Percentiles rank a stretch among this genome's conserved stretches.
These are phyloP conservation scores for Valencia hispanica DNA, from an alignment of 2,797 vertebrate genomes.

Conservation along the genomic window DNA sequence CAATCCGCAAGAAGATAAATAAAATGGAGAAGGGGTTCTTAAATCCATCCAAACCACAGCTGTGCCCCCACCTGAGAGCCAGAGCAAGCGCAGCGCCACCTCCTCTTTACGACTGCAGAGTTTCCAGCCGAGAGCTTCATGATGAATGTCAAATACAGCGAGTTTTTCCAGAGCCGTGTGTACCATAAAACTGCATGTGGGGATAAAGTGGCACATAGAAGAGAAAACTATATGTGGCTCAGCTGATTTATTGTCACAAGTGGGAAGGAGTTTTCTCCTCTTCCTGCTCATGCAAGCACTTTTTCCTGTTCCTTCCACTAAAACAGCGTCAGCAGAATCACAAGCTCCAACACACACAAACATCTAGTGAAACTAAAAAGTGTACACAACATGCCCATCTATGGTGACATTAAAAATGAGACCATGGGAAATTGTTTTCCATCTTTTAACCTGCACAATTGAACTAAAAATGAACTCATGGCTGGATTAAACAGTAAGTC, in stretches of 20 bases:
- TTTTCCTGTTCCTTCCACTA: background rate
- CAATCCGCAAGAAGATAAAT: conserved; percentile 17
- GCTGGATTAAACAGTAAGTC: too few relatives aligned
- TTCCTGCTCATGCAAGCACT: conserved; percentile 3
- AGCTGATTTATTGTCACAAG: background rate
- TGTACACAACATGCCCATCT: too few relatives aligned
- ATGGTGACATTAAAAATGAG: too few relatives aligned
- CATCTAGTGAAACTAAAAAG: background rate
- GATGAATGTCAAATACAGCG: background rate
- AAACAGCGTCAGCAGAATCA: conserved; percentile 2
- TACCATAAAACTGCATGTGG: background rate
- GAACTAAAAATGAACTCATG: too few relatives aligned
- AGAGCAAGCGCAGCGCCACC: background rate
- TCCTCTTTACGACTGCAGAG: background rate
- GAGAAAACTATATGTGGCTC: conserved; percentile 1
- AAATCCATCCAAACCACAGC: conserved; percentile 35
- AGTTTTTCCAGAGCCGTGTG: background rate
- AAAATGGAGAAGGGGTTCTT: background rate
- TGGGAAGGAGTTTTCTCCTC: conserved; percentile 15
- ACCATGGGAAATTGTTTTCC: too few relatives aligned
- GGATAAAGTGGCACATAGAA: background rate
- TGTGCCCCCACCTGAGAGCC: conserved; percentile 30
- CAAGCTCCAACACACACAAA: background rate
- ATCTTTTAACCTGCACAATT: too few relatives aligned
- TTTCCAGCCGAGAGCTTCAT: background rate